Conservation (phyloP, 2,797 vertebrate species). For the Propithecus perrieri region DNA sequence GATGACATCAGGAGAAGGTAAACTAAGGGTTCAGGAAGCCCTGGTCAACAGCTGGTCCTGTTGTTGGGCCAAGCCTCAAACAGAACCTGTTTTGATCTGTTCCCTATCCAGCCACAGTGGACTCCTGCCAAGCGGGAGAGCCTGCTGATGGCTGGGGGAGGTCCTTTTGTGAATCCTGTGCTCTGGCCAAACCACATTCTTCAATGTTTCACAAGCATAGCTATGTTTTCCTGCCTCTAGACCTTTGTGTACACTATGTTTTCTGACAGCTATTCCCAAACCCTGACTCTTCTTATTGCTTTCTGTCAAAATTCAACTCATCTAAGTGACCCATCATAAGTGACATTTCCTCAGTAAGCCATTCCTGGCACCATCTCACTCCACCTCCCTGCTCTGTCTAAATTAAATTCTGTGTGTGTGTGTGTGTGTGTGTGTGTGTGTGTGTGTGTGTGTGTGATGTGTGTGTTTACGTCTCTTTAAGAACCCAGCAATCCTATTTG, state of each 20-base stretch:
- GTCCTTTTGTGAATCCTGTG: not conserved
- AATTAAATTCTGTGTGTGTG: not conserved
- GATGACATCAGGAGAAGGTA: not conserved
- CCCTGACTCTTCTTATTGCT: not conserved
- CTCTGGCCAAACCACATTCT: not conserved
- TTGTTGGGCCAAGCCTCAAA: not conserved
- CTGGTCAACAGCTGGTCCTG: not conserved
- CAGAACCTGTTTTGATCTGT: not conserved
- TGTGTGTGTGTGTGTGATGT: not conserved
- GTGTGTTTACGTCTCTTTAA: not conserved
- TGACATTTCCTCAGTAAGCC: slow-evolving; percentile 26
- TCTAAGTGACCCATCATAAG: not conserved
- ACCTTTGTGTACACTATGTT: not conserved
- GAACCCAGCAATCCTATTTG: not conserved
- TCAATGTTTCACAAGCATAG: not conserved
- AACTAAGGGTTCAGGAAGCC: not conserved
- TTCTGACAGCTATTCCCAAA: not conserved
- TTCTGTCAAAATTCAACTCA: not conserved
- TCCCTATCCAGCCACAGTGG: not conserved
- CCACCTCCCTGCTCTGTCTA: not conserved
- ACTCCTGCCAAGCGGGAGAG: not conserved
- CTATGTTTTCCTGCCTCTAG: not conserved
- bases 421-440: not conserved
- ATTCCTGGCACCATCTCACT: not conserved
- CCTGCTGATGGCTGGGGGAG: not conserved